A percentile compares a stretch with the other conserved stretches of the same genome.
Conservation (phyloP, 2,888 invertebrate species). For the Rhamnusium bicolor region DNA sequence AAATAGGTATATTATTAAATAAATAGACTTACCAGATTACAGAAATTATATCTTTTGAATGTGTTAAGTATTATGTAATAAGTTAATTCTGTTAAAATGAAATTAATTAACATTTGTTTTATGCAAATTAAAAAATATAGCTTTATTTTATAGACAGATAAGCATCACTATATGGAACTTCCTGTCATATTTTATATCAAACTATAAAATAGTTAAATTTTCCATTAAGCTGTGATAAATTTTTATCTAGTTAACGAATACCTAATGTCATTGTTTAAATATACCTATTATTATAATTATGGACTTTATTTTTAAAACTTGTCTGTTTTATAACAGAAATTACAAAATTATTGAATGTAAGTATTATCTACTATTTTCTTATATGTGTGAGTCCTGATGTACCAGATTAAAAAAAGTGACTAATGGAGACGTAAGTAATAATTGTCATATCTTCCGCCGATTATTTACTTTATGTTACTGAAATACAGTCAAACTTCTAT, state of each 20-base stretch:
- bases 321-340: background rate
- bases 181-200: conserved; percentile 13
- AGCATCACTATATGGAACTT: conserved; percentile 17
- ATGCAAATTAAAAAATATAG: conserved; percentile 1
- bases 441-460: too few relatives aligned
- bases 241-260: background rate
- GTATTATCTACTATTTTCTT: background rate
- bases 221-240: background rate
- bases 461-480: too few relatives aligned
- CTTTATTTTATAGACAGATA: conserved; percentile 7
- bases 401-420: too few relatives aligned
- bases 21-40: too few relatives aligned
- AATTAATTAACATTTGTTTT: background rate
- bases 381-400: too few relatives aligned
- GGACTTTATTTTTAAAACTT: conserved; percentile 8
- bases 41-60: too few relatives aligned
- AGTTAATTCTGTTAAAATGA: background rate
- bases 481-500: too few relatives aligned
- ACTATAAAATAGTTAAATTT: conserved; percentile 6
- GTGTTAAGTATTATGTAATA: background rate
- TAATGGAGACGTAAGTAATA: too few relatives aligned
- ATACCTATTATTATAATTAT: background rate
- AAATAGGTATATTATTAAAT: background rate
- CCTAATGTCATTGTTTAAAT: too few relatives aligned
- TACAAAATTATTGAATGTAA: conserved; percentile 19